These are phyloP conservation scores for Theretra japonica DNA, from an alignment of 2,888 invertebrate genomes.

Conservation along the genomic window DNA sequence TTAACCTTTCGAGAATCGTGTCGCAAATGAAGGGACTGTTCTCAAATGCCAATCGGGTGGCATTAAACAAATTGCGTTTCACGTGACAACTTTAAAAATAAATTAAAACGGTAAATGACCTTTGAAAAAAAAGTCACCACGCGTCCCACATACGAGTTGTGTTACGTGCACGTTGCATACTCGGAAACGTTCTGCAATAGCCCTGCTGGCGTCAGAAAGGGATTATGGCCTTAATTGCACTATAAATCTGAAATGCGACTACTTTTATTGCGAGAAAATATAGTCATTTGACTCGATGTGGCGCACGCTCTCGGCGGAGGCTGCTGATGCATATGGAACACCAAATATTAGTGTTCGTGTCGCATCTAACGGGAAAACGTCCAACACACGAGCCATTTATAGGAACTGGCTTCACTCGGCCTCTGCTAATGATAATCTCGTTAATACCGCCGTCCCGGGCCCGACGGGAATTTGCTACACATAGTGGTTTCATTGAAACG, in stretches of 20 bases:
- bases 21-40: slow-evolving; percentile 15
- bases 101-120: slow-evolving; percentile 13
- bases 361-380: slow-evolving; percentile 66
- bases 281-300: slow-evolving; percentile 51
- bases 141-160: slow-evolving; percentile 37
- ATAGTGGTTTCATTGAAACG: slow-evolving; percentile 49
- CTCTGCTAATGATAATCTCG: slow-evolving; percentile 49
- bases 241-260: slow-evolving; percentile 63
- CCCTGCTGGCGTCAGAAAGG: slow-evolving; percentile 50
- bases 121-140: slow-evolving; percentile 32
- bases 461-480: slow-evolving; percentile 41
- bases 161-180: slow-evolving; percentile 50
- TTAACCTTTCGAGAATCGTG: slow-evolving; percentile 2
- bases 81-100: background rate
- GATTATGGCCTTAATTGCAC: slow-evolving; percentile 56
- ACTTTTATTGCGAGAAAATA: slow-evolving; percentile 60
- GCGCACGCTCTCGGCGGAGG: slow-evolving; percentile 9
- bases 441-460: slow-evolving; percentile 44
- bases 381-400: slow-evolving; percentile 59
- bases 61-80: slow-evolving; percentile 10
- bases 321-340: slow-evolving; percentile 44
- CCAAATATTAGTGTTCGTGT: slow-evolving; percentile 59
- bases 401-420: slow-evolving; percentile 56
- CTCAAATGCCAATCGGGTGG: slow-evolving; percentile 20
- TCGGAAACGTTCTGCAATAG: slow-evolving; percentile 52